These are phyloP conservation scores for Diachrysia chrysitis DNA, from an alignment of 2,888 invertebrate genomes.

Conservation along the genomic window DNA sequence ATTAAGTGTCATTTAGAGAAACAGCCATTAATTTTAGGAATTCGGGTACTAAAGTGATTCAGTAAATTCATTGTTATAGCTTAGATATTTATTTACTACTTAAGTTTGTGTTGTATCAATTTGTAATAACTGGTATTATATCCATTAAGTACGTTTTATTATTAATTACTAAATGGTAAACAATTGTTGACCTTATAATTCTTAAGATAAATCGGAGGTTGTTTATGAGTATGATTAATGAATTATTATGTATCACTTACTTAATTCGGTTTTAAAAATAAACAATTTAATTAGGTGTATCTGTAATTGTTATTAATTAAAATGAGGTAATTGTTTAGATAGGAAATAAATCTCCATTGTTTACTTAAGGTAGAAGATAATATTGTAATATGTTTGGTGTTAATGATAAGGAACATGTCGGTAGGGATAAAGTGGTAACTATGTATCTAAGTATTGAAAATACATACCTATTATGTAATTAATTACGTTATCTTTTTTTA, in stretches of 20 bases:
- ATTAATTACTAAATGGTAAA: too few species aligned
- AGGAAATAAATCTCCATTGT: constrained; percentile 48
- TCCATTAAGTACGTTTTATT: too few species aligned
- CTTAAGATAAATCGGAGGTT: constrained; percentile 3
- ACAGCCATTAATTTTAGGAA: too few species aligned
- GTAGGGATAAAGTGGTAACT: constrained; percentile 13
- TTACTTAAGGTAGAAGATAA: constrained; percentile 34
- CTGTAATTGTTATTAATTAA: constrained; percentile 29
- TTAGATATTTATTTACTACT: too few species aligned
- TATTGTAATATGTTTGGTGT: constrained; percentile 36
- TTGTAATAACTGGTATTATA: too few species aligned
- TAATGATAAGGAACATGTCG: constrained; percentile 34
- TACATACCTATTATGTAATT: neutral
- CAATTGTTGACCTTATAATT: neutral
- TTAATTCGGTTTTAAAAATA: constrained; percentile 13
- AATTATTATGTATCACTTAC: constrained; percentile 11
- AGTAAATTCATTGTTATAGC: too few species aligned
- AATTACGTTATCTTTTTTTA: neutral
- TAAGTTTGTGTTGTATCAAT: too few species aligned
- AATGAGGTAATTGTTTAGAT: constrained; percentile 38
- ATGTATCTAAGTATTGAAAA: neutral
- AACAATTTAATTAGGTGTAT: constrained; percentile 7
- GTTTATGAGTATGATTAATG: constrained; percentile 30
- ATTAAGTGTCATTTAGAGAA: neutral
- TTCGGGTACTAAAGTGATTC: too few species aligned